Percentiles rank a stretch among this genome's conserved stretches.
These are phyloP conservation scores for Scophthalmus maximus DNA, from an alignment of 2,113 vertebrate species.

Conservation along the genomic window DNA sequence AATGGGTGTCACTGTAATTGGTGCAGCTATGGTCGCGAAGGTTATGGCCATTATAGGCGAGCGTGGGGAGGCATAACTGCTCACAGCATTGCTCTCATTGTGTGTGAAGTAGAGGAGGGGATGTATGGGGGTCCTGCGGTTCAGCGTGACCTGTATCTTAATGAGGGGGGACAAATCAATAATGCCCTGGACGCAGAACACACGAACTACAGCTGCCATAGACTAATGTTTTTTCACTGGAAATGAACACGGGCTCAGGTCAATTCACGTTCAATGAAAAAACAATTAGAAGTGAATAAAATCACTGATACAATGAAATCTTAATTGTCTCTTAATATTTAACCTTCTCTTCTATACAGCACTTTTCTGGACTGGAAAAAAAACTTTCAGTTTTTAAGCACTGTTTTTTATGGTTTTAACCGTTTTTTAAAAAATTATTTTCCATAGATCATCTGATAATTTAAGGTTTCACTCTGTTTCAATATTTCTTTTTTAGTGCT, in stretches of 20 bases:
- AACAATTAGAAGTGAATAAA: constrained; percentile 19
- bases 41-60: constrained; percentile 69
- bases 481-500: not conserved
- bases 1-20: constrained; percentile 70
- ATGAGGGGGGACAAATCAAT: constrained; percentile 81
- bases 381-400: no score
- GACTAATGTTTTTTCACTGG: constrained; percentile 43
- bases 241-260: constrained; percentile 28
- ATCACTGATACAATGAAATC: no score
- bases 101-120: constrained; percentile 65
- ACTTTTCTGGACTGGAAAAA: no score
- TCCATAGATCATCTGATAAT: not conserved
- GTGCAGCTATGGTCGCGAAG: constrained; percentile 57
- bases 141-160: constrained; percentile 77
- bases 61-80: constrained; percentile 62
- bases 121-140: constrained; percentile 52
- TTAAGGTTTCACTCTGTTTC: not conserved
- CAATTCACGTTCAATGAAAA: constrained; percentile 41
- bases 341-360: no score
- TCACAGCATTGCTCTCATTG: constrained; percentile 56
- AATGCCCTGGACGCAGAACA: constrained; percentile 58
- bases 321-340: no score
- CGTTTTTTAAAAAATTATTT: no score
- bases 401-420: no score
- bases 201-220: constrained; percentile 29